A percentile compares a stretch with the other conserved stretches of the same genome.
Evolutionary conservation across 2,888 invertebrate genomes (phyloP).

Genomic region (Aleiodes testaceus): DNA sequence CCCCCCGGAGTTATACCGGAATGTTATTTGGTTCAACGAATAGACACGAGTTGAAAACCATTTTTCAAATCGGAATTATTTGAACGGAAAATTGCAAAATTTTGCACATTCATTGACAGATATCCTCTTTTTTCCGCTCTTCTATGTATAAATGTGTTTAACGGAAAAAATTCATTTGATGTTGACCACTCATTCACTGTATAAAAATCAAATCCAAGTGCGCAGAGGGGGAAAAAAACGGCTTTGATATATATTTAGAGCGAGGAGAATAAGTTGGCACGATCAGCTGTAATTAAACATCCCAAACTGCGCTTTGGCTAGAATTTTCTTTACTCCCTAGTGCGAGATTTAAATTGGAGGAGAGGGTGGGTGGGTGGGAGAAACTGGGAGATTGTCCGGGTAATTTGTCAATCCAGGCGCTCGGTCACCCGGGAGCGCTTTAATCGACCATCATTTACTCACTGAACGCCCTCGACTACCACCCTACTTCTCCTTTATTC

Average conservation of each 20-base stretch:
- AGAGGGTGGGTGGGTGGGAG: conserved; percentile 16
- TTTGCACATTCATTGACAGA: no score
- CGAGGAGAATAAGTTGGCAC: conserved; percentile 3
- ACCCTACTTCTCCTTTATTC: conserved; percentile 28
- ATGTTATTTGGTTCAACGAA: no score
- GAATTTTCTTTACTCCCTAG: conserved; percentile 30
- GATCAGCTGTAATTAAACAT: conserved; percentile 27
- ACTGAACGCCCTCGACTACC: conserved; percentile 37
- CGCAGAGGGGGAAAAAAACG: no score
- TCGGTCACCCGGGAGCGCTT: conserved; percentile 61
- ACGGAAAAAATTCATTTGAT: no score
- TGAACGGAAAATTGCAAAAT: no score
- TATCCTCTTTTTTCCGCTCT: no score
- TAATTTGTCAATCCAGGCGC: conserved; percentile 67
- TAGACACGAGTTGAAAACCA: no score
- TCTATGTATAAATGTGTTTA: no score
- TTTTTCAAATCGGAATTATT: no score
- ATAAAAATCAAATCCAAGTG: no score
- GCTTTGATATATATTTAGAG: no score
- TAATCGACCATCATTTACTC: conserved; percentile 70
- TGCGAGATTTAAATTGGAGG: conserved; percentile 25
- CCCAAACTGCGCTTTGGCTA: conserved; percentile 7
- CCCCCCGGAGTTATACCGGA: conserved; percentile 1
- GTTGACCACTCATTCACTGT: no score
- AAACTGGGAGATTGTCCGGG: conserved; percentile 60